Base-by-base conservation (phyloP, 2,113 vertebrate genomes). In the Mohoua ochrocephala region DNA sequence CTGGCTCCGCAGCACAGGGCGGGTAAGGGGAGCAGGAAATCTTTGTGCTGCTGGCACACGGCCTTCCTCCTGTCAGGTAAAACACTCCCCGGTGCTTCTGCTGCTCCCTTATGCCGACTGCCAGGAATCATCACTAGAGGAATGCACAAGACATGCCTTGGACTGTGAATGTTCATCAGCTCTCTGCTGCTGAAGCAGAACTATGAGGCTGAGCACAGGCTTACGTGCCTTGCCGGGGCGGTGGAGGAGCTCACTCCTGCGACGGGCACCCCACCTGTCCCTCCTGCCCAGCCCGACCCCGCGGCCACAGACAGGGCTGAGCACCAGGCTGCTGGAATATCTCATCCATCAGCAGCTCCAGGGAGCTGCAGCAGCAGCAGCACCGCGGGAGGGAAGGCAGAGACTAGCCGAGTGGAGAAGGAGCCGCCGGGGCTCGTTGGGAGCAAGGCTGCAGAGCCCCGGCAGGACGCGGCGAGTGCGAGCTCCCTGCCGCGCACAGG, bases 221-320 rank as follows among this genome's bases (percentile, higher is more conserved):
- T 44, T 16, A 0, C 27, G 1, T 0, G 2, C 1, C 8, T 54
- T 4, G 53, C 81, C 9, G n/a, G 7, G 47, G 15, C 3, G 33
- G 8, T 8, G 76, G 41, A 28, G 39, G 47, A 23, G 41, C 49
- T 41, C 6, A 1, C 63, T 54, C 42, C 71, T 14, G 70, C 53
- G 1, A n/a, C 5, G 6, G 39, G 77, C 41, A 26, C 60, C 8
- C 60, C 8, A 2, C 9, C 95, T 22, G 47, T 13, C 10, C 87
- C 85, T 47, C 50, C 80, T 35, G 82, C 41, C 47, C 59, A 12
- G 76, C 59, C 37, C 26, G 3, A 4, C 21, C 65, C 11, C n/a
- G 64, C n/a, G 6, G 53, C 27, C 68, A 1, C 68, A 3, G 23
- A 1, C 59, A 7, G n/a, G 23, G 50, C 60, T 11, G 61, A 30